Evolutionary conservation across 2,797 vertebrate genomes (phyloP).

Genomic region (Melanotaenia trifasciata): DNA sequence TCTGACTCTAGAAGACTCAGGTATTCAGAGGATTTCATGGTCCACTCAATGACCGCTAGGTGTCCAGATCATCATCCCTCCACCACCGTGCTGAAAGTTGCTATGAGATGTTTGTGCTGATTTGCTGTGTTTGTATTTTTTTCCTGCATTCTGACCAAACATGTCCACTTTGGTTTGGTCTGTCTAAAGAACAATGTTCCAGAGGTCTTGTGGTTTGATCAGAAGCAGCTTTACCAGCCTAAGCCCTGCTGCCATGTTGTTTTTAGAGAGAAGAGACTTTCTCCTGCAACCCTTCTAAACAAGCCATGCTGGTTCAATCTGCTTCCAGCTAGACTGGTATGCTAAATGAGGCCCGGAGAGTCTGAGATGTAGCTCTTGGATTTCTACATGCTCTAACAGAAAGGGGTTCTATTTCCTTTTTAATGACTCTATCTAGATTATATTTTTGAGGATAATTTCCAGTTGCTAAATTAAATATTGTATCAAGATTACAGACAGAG

Average conservation of each 20-base stretch:
- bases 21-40: no score
- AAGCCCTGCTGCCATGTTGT: no score
- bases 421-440: slow-evolving; percentile 14
- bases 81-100: background rate
- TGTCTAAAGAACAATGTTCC: no score
- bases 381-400: background rate
- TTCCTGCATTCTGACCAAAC: background rate
- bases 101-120: background rate
- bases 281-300: no score
- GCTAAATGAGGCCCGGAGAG: background rate
- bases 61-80: background rate
- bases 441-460: slow-evolving; percentile 15
- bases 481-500: slow-evolving; percentile 11
- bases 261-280: no score
- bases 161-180: no score
- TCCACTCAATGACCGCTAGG: background rate
- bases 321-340: background rate
- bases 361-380: background rate
- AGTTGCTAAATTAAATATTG: background rate
- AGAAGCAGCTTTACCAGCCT: no score
- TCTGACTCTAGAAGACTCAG: no score
- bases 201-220: no score
- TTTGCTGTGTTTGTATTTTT: background rate
- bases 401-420: background rate
- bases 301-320: background rate